These are phyloP conservation scores for Xestia xanthographa DNA, from an alignment of 2,888 invertebrate species.

Conservation along the genomic window DNA sequence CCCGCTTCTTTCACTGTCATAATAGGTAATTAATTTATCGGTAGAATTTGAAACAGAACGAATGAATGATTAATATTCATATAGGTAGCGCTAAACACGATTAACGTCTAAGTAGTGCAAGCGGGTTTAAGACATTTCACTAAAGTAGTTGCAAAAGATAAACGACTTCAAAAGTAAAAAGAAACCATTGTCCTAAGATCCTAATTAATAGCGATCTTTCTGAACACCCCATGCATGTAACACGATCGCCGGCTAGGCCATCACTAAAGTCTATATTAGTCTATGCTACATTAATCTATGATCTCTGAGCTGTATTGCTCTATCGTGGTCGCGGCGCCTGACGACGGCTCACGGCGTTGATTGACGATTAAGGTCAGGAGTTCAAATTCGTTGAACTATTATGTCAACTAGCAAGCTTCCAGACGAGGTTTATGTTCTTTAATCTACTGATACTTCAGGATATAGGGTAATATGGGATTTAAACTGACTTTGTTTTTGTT, in stretches of 20 bases:
- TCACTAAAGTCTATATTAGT: constrained; percentile 22
- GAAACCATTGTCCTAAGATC: not conserved
- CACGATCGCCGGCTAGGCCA: not conserved
- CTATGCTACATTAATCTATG: constrained; percentile 42
- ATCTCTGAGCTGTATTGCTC: constrained; percentile 26
- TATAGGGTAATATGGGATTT: not conserved
- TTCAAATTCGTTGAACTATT: constrained; percentile 48
- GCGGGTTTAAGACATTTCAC: not conserved
- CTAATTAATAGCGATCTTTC: no score
- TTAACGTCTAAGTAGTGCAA: not conserved
- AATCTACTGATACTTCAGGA: not conserved
- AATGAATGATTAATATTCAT: not conserved
- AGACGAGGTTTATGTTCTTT: constrained; percentile 3
- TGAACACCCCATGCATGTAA: not conserved
- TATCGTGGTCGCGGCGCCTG: constrained; percentile 20
- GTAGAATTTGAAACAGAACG: not conserved
- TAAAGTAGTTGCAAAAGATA: not conserved
- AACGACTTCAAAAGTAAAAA: not conserved
- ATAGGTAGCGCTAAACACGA: not conserved
- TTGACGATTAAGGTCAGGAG: constrained; percentile 54
- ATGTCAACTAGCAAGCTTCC: constrained; percentile 5
- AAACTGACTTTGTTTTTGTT: not conserved
- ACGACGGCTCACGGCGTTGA: constrained; percentile 36
- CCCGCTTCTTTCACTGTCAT: not conserved
- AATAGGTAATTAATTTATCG: no score